Conservation (phyloP, 2,113 vertebrate species). For the Melanerpes formicivorus region DNA sequence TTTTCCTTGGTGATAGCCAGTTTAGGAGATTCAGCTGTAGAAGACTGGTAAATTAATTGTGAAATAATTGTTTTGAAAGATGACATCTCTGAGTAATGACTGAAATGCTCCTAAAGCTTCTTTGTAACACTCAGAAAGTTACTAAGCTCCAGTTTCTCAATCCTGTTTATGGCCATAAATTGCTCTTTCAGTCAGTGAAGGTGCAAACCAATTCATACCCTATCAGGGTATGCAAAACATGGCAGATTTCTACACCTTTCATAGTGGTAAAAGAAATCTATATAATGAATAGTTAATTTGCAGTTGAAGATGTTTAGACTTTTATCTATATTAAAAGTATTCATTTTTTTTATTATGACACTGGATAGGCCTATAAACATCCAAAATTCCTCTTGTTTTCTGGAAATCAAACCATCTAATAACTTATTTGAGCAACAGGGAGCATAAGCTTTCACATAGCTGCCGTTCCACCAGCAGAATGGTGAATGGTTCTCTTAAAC, state of each 20-base stretch:
- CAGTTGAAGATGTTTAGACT: background rate
- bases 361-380: background rate
- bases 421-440: background rate
- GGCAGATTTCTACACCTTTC: background rate
- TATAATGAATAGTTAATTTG: background rate
- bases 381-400: background rate
- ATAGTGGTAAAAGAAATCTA: background rate
- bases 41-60: background rate
- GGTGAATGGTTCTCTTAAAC: background rate
- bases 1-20: background rate
- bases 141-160: background rate
- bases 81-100: background rate
- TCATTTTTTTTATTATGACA: rapidly evolving
- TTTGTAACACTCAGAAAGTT: background rate
- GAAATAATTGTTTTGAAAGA: background rate
- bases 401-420: background rate
- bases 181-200: background rate
- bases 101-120: background rate
- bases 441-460: background rate
- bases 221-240: background rate
- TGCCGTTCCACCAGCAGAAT: background rate
- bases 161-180: background rate
- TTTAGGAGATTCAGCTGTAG: background rate
- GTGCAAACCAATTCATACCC: background rate
- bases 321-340: background rate